A percentile compares a stretch with the other conserved stretches of the same genome.
phyloP scores from a whole-genome alignment of 2,113 vertebrate genomes.

The Odocoileus hemionus region DNA sequence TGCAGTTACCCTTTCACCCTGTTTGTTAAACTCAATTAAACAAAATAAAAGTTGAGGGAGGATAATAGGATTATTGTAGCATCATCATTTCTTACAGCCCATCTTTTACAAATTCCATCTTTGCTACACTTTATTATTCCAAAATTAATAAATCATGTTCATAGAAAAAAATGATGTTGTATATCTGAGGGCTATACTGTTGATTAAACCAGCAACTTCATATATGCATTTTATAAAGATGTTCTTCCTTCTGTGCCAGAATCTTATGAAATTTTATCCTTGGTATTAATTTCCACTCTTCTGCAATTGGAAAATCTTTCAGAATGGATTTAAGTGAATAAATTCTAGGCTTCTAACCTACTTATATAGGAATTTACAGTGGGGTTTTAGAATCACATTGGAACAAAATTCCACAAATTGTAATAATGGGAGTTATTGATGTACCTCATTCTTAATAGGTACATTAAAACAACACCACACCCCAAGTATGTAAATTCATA shows the following conservation, averaged over 20 bases:
- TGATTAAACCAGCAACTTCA: neutral
- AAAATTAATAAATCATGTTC: constrained; percentile 69
- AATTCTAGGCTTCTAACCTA: neutral
- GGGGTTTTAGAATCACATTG: neutral
- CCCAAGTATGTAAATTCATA: neutral
- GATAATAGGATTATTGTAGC: constrained; percentile 75
- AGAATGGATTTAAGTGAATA: constrained; percentile 11
- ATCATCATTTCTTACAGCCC: constrained; percentile 72
- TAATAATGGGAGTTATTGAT: neutral
- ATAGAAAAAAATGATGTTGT: constrained; percentile 45
- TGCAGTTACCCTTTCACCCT: constrained; percentile 73
- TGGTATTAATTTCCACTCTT: neutral
- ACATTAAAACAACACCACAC: neutral
- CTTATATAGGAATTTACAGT: neutral
- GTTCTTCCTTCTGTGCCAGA: neutral
- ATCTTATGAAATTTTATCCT: neutral
- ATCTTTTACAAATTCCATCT: constrained; percentile 74
- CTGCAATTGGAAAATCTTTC: neutral
- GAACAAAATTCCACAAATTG: neutral
- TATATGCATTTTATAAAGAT: neutral
- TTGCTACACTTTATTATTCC: constrained; percentile 74
- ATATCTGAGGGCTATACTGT: constrained; percentile 6
- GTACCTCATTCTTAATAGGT: neutral
- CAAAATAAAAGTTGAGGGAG: constrained; percentile 75
- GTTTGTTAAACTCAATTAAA: constrained; percentile 74